Percentiles rank a stretch among this genome's conserved stretches.
phyloP scores from a whole-genome alignment of 2,797 vertebrate species.

The Spinus pinus region DNA sequence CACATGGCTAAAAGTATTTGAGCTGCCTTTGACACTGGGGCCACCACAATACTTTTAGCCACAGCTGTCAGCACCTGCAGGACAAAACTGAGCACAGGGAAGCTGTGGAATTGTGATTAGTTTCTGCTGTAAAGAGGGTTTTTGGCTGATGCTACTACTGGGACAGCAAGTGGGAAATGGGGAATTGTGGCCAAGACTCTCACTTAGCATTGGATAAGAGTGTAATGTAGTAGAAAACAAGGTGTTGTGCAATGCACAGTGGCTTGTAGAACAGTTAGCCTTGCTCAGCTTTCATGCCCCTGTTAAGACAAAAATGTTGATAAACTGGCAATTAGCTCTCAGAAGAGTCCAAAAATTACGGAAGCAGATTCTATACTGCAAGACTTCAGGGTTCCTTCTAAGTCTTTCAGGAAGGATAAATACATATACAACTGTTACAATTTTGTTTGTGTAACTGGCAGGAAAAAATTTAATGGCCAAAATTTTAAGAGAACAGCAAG shows the following conservation, averaged over 20 bases:
- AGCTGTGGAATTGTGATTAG: neutral
- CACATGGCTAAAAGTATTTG: neutral
- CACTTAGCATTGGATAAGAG: neutral
- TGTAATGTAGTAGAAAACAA: neutral
- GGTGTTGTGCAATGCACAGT: neutral
- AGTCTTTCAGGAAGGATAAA: neutral
- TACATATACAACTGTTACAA: neutral
- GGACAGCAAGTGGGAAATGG: neutral
- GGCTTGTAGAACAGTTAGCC: neutral
- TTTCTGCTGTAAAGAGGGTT: neutral
- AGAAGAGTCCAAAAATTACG: neutral
- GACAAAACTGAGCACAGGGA: neutral
- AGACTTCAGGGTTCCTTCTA: neutral
- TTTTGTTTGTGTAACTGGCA: neutral
- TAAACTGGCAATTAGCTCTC: neutral
- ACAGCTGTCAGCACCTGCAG: neutral
- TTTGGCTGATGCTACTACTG: accelerated
- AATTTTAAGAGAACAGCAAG: neutral
- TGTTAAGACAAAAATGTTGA: neutral
- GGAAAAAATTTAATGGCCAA: neutral
- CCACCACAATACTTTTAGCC: neutral
- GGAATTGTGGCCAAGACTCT: neutral
- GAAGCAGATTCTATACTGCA: neutral
- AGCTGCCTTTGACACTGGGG: neutral
- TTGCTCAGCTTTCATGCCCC: neutral